Base-by-base conservation (phyloP, 2,888 invertebrate species). In the Mayetiola destructor region DNA sequence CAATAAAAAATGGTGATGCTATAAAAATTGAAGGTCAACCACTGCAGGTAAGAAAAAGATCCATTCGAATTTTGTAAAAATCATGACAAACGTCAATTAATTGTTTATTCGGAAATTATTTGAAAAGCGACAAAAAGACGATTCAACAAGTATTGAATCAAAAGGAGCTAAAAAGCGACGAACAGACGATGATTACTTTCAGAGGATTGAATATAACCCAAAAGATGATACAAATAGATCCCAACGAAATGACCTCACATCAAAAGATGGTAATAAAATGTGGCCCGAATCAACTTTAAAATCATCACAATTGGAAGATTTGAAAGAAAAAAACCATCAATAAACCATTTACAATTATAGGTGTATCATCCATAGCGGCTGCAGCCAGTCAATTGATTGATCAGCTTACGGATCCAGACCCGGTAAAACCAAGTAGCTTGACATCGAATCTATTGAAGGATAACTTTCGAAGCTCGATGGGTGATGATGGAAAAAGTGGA, bases 391-490 rank as follows among this genome's bases (percentile, higher is more conserved):
- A n/a, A n/a, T n/a, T n/a, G n/a, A n/a, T n/a, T n/a, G n/a, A n/a
- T n/a, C n/a, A n/a, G n/a, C n/a, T n/a, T n/a, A n/a, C n/a, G n/a
- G n/a, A n/a, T n/a, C n/a, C n/a, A n/a, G n/a, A n/a, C n/a, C n/a
- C n/a, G n/a, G n/a, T n/a, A n/a, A n/a, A n/a, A n/a, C n/a, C n/a
- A n/a, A n/a, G n/a, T n/a, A n/a, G n/a, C n/a, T n/a, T n/a, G n/a
- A n/a, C n/a, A n/a, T n/a, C n/a, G n/a, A 23, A 42, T 12, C 14
- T 23, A 12, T 3, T 42, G 10, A 42, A 48, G 16, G 48, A 48
- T 27, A 27, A 14, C 5, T 48, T 48, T 79, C 72, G 77, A 10
- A 76, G 75, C 64, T 81, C 81, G 62, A 83, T 81, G 67, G 67
- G 67, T 65, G 60, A 61, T 56, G 48, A 48, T n/a, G 2, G 6